Evolutionary conservation across 1,140 invertebrate species (phyloP).

Genomic region (Maniola jurtina): DNA sequence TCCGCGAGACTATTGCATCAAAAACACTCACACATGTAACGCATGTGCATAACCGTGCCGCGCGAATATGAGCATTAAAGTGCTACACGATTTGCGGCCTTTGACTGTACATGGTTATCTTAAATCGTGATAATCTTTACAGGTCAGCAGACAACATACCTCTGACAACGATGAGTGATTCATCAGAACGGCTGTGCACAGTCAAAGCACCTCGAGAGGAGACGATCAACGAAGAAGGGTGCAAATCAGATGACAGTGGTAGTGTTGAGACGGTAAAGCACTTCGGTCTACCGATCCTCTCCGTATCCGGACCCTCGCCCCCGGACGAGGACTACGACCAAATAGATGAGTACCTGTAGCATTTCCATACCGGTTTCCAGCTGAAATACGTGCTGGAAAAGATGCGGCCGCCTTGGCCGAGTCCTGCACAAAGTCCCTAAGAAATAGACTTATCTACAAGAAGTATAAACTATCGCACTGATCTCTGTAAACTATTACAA

Average conservation of each 20-base stretch:
- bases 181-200: constrained; percentile 76
- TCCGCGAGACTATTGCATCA: no score
- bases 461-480: neutral
- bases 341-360: constrained; percentile 79
- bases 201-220: constrained; percentile 61
- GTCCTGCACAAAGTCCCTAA: constrained; percentile 61
- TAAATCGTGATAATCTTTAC: constrained; percentile 19
- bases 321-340: constrained; percentile 82
- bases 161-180: constrained; percentile 74
- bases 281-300: constrained; percentile 86
- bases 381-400: constrained; percentile 73
- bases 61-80: no score
- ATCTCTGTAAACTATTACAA: neutral
- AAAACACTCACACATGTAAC: no score
- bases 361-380: constrained; percentile 74
- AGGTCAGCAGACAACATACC: constrained; percentile 81
- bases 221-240: constrained; percentile 63
- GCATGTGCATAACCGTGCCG: no score
- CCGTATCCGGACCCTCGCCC: constrained; percentile 88
- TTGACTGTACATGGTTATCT: neutral
- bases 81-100: no score
- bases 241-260: constrained; percentile 75
- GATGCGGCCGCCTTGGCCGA: constrained; percentile 65
- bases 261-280: constrained; percentile 81
- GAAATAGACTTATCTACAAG: constrained; percentile 3